Base-by-base conservation (phyloP, 2,888 invertebrate genomes). In the Agrotis ipsilon region DNA sequence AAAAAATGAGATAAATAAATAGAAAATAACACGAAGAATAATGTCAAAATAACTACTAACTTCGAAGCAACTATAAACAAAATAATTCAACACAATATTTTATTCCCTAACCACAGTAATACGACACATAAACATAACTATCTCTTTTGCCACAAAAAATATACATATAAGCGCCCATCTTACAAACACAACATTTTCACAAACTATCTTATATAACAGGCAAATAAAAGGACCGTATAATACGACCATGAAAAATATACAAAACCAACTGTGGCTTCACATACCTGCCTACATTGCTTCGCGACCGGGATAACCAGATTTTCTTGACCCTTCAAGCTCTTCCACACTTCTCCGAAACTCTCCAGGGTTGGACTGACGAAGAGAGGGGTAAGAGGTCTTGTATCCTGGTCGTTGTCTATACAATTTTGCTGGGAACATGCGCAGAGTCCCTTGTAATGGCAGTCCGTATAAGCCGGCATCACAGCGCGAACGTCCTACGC, bases 241-340 rank as follows among this genome's bases (percentile, higher is more conserved):
- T 70, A 59, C 70, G 66, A 52, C 64, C 71, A 80, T 63, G 75
- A 79, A 78, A 76, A 80, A 87, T 86, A 87, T 83, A 84, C 83
- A 86, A 93, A 94, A 94, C 94, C 95, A 94, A 94, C 94, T 95
- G 94, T 95, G 92, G 95, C 90, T 92, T 93, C 92, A 68, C 68
- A 74, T 88, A 87, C 86, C 85, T 87, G 85, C 80, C 77, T 82
- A 85, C 72, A 82, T 81, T 72, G 81, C 67, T 66, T 79, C 81
- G 89, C 83, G 81, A 72, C 81, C 75, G 72, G 77, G 68, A 64
- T 60, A 75, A 72, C 93, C 92, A 91, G 21, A 66, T 21, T 69
- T 55, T 9, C 2, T 19, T 72, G 92, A 90, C 57, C 92, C 64
- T 49, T 72, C 19, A 19, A 45, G 64, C 57, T 68, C 61, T 59